A percentile compares a stretch with the other conserved stretches of the same genome.
phyloP scores from a whole-genome alignment of 2,113 vertebrate species.

The Alouatta palliata region DNA sequence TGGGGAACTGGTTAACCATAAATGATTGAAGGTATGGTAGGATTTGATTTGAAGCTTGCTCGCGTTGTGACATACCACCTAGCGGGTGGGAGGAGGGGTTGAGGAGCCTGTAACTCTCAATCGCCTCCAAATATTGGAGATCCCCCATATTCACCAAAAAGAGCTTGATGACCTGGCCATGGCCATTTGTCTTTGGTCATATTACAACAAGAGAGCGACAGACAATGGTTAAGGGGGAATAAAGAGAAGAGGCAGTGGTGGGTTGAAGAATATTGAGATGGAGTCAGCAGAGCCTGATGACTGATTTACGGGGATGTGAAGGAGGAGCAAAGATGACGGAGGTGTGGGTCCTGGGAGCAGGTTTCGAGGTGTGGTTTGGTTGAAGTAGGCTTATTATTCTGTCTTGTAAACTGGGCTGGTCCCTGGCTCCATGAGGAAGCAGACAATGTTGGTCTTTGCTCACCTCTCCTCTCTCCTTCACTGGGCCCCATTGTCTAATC shows the following conservation, averaged over 20 bases:
- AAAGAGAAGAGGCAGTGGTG: background rate
- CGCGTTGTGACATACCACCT: background rate
- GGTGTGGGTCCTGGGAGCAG: background rate
- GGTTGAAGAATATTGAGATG: background rate
- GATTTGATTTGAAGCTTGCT: background rate
- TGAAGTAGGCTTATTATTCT: conserved; percentile 33
- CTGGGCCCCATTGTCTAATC: background rate
- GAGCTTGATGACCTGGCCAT: background rate
- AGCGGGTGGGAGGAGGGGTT: background rate
- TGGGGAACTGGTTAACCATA: background rate
- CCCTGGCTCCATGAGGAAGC: background rate
- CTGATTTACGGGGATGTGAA: conserved; percentile 42
- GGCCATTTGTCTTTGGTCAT: background rate
- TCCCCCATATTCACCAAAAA: background rate
- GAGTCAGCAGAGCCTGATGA: background rate
- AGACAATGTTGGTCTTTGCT: conserved; percentile 5
- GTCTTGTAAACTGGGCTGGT: background rate
- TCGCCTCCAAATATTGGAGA: fast-evolving
- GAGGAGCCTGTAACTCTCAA: background rate
- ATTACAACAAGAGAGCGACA: background rate
- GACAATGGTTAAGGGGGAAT: background rate
- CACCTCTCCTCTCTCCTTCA: background rate
- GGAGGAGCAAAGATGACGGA: background rate
- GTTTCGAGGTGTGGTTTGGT: background rate
- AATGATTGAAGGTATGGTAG: background rate